Percentiles rank a stretch among this genome's conserved stretches.
These are phyloP conservation scores for Drosophila meridionalis DNA, from an alignment of 2,888 invertebrate genomes.

Conservation along the genomic window DNA sequence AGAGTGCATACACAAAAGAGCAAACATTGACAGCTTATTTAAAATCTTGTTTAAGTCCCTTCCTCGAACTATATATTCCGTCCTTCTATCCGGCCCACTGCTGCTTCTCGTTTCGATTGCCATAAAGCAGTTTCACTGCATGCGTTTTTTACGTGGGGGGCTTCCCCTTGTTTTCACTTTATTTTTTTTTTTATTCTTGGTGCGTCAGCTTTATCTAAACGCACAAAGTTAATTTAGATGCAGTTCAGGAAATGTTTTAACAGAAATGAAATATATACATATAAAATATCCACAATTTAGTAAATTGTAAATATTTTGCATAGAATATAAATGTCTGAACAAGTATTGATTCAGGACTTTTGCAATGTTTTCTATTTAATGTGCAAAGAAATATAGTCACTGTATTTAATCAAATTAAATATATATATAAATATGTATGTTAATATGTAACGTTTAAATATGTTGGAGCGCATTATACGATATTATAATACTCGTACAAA, in stretches of 20 bases:
- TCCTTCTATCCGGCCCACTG: slow-evolving; percentile 28
- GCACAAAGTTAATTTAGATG: slow-evolving; percentile 24
- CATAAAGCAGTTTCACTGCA: slow-evolving; percentile 67
- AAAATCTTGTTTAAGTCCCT: slow-evolving; percentile 48
- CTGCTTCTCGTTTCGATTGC: slow-evolving; percentile 68
- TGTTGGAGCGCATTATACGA: slow-evolving; percentile 58
- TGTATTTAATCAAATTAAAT: slow-evolving; percentile 80
- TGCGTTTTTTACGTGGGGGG: slow-evolving; percentile 32
- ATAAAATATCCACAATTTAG: slow-evolving; percentile 60
- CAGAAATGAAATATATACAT: not conserved
- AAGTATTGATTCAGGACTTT: slow-evolving; percentile 62
- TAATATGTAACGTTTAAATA: slow-evolving; percentile 54
- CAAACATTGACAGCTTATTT: slow-evolving; percentile 46
- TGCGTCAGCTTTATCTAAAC: slow-evolving; percentile 61
- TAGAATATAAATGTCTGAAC: slow-evolving; percentile 55
- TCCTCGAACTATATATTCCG: slow-evolving; percentile 11
- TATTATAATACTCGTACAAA: slow-evolving; percentile 60
- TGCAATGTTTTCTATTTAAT: slow-evolving; percentile 70
- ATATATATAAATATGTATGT: slow-evolving; percentile 52
- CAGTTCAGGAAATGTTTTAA: slow-evolving; percentile 54
- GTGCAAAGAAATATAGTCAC: slow-evolving; percentile 79
- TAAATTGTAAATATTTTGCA: slow-evolving; percentile 72
- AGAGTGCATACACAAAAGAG: slow-evolving; percentile 30
- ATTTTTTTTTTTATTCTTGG: slow-evolving; percentile 27
- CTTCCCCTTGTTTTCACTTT: slow-evolving; percentile 13